Base-by-base conservation (phyloP, 2,888 invertebrate genomes). In the Philereme transversata region DNA sequence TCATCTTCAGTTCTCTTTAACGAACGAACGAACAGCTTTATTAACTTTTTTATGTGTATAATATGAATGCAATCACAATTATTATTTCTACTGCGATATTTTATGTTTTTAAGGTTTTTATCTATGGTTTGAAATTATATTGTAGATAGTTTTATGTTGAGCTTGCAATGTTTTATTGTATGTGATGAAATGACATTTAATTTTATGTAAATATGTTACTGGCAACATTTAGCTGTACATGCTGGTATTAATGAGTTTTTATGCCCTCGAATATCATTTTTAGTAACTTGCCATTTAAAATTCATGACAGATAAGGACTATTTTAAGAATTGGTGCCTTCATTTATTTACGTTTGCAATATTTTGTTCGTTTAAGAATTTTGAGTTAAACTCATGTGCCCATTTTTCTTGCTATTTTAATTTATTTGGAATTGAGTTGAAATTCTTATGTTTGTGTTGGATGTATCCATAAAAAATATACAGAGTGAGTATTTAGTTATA, bases 381-480 rank as follows among this genome's bases (percentile, higher is more conserved):
- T 85, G 90, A 90, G 90, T 90, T 75, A 84, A 88, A 90, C 90
- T 90, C 90, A 82, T 64, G 58, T 74, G 86, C 87, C 88, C 78
- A 76, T 78, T 78, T 22, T 71, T 83, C 84, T 87, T 87, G 87
- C 84, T 83, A 78, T 79, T 81, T 75, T 87, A 80, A 84, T 85
- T 87, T 83, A 87, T 86, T 83, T 60, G 73, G 50, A 65, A 55
- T 22, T 56, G 45, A 65, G 64, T 69, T 72, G 68, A 69, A 64
- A 69, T 57, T 70, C 70, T 60, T 73, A 71, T 73, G 74, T 75
- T 72, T 75, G 77, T 68, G 74, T 78, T 79, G 73, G 64, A 78
- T 77, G 76, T 79, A 75, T 76, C 75, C 79, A 73, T 78, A 71
- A 72, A 74, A 70, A 52, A 47, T 51, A 65, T 60, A 68, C 51